Evolutionary conservation across 1,140 invertebrate genomes (phyloP), one percentile per base, ranked within the genome.

Genomic region (Polypedilum pembai): DNA sequence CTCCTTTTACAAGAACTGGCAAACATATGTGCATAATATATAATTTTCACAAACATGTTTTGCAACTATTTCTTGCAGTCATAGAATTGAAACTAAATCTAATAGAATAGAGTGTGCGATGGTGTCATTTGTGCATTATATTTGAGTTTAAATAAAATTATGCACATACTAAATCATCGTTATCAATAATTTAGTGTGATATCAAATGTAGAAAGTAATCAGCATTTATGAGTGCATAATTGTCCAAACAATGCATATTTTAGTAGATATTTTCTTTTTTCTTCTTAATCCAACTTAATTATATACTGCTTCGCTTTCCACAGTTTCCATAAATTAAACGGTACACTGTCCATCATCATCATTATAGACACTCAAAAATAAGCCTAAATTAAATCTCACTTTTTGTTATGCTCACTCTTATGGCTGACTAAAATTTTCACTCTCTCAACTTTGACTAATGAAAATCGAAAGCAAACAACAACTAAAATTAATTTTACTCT

Each of bases 331-430:
- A 56, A 56, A 56, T 56, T 56, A 56, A 56, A 56, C 45, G 45
- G 45, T 56, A 56, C 45, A 56, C 15, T 56, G 45, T 56, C 45
- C 45, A 56, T 56, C 45, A 56, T 56, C n/a, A 56, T 56, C 5
- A n/a, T 15, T 56, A 15, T 12, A 56, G 8, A 45, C 8, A 45
- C 5, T 33, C 24, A 45, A 45, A 56, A 56, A 56, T 56, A 56
- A 56, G 45, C 45, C n/a, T 15, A 56, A 56, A 56, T 56, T 56
- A 56, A 56, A 56, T 56, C 45, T 56, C 45, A 56, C 45, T 56
- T n/a, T 56, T 56, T n/a, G n/a, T 33, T 33, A 33, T 33, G 24
- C 24, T 33, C 24, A 33, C 24, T 33, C 24, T 33, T 5, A 33
- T 33, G 24, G 24, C 24, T 33, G 24, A 5, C 5, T 33, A 33